Percentiles rank a stretch among this genome's conserved stretches.
Evolutionary conservation across 2,888 invertebrate species (phyloP).

Genomic region (Yponomeuta cagnagella): DNA sequence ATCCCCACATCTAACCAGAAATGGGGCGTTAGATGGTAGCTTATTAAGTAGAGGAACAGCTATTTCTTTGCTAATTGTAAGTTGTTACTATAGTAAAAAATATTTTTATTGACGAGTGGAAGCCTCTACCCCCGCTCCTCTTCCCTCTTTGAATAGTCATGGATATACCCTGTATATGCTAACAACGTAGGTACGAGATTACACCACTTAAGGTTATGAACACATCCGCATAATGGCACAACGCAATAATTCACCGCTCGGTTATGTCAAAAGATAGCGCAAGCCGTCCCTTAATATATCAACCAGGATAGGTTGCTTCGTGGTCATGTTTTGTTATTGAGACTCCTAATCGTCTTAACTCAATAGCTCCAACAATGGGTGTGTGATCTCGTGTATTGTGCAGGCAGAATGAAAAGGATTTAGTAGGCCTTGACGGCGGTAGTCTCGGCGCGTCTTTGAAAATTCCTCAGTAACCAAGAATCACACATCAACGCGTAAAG

Average conservation of each 20-base stretch:
- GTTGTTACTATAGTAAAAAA: too few relatives aligned
- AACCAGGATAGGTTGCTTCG: background rate
- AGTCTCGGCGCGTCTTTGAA: background rate
- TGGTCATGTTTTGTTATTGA: slow-evolving; percentile 36
- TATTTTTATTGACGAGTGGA: too few relatives aligned
- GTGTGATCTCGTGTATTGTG: slow-evolving; percentile 56
- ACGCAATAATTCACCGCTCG: background rate
- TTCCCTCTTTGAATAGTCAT: too few relatives aligned
- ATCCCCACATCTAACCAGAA: too few relatives aligned
- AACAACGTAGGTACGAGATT: too few relatives aligned
- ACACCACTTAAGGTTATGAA: too few relatives aligned
- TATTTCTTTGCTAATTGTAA: too few relatives aligned
- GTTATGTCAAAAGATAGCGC: background rate
- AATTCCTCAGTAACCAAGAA: slow-evolving; percentile 1
- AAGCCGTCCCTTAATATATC: background rate
- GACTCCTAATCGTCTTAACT: slow-evolving; percentile 58
- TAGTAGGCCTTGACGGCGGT: slow-evolving; percentile 34
- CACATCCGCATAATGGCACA: too few relatives aligned
- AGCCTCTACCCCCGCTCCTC: too few relatives aligned
- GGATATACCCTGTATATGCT: too few relatives aligned
- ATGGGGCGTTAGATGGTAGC: too few relatives aligned
- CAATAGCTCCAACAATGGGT: slow-evolving; percentile 56
- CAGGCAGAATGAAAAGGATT: slow-evolving; percentile 60
- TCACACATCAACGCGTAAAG: background rate
- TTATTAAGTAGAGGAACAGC: too few relatives aligned